phyloP scores from a whole-genome alignment of 2,113 vertebrate species.

The Heterocephalus glaber region DNA sequence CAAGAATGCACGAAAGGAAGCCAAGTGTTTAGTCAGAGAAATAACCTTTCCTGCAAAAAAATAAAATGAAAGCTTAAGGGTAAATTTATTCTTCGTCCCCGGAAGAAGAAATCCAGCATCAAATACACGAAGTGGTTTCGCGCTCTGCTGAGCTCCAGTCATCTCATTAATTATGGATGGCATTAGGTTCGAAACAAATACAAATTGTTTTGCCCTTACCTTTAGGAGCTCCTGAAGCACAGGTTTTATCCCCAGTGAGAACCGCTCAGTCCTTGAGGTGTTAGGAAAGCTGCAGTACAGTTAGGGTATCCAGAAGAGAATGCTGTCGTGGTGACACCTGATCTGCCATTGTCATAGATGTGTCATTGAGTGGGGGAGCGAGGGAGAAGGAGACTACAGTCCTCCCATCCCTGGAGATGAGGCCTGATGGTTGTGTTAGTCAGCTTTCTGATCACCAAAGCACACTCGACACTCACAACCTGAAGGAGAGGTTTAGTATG shows the following conservation, averaged over 20 bases:
- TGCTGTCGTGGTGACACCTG: neutral
- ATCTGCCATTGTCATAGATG: neutral
- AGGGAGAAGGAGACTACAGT: neutral
- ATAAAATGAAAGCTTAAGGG: neutral
- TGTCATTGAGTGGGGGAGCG: neutral
- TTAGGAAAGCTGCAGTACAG: neutral
- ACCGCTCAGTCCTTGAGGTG: neutral
- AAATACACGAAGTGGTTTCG: neutral
- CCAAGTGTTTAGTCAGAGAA: neutral
- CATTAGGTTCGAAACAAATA: slow-evolving; percentile 26
- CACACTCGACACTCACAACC: neutral
- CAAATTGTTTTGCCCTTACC: slow-evolving; percentile 30
- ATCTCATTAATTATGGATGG: slow-evolving; percentile 17
- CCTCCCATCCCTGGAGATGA: neutral
- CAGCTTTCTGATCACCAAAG: neutral
- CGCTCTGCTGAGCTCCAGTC: neutral
- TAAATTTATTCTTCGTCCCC: neutral
- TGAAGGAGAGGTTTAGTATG: neutral
- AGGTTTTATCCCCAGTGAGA: slow-evolving; percentile 12
- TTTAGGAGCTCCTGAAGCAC: slow-evolving; percentile 33
- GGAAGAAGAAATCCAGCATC: slow-evolving; percentile 11
- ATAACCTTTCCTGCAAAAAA: slow-evolving; percentile 5
- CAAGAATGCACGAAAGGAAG: neutral
- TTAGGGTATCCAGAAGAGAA: neutral
- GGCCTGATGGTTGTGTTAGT: neutral